A percentile compares a stretch with the other conserved stretches of the same genome.
These are phyloP conservation scores for Octopus bimaculoides DNA, from an alignment of 1,140 invertebrate species.

Conservation along the genomic window DNA sequence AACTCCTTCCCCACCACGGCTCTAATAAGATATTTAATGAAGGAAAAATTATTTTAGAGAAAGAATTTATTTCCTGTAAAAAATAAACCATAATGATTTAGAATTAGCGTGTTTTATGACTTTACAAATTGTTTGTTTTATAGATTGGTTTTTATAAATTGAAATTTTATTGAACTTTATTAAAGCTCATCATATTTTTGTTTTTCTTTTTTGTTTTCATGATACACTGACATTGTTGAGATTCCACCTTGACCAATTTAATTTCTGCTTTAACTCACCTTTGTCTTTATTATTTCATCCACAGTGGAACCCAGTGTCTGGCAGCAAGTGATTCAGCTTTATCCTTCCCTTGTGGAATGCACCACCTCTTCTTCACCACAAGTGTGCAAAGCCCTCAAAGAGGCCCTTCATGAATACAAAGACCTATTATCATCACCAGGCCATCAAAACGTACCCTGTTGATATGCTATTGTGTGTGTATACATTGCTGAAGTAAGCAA, in stretches of 20 bases:
- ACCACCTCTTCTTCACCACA: slow-evolving; percentile 67
- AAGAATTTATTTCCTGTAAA: too few species aligned
- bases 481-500: background rate
- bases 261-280: background rate
- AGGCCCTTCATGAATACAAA: slow-evolving; percentile 83
- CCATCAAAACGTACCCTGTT: slow-evolving; percentile 2
- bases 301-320: slow-evolving; percentile 83
- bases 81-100: too few species aligned
- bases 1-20: too few species aligned
- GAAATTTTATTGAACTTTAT: too few species aligned
- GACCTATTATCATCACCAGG: slow-evolving; percentile 72
- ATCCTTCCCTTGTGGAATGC: slow-evolving; percentile 87
- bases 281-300: slow-evolving; percentile 27
- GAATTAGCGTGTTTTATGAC: too few species aligned
- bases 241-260: background rate
- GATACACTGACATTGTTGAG: too few species aligned
- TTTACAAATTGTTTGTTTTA: too few species aligned
- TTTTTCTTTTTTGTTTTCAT: too few species aligned
- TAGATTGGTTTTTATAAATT: too few species aligned
- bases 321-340: slow-evolving; percentile 87
- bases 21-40: too few species aligned
- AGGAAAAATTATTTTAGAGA: too few species aligned
- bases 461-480: background rate
- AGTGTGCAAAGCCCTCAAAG: slow-evolving; percentile 77
- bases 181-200: too few species aligned